phyloP scores from a whole-genome alignment of 2,113 vertebrate genomes.

The Bombycilla garrulus region DNA sequence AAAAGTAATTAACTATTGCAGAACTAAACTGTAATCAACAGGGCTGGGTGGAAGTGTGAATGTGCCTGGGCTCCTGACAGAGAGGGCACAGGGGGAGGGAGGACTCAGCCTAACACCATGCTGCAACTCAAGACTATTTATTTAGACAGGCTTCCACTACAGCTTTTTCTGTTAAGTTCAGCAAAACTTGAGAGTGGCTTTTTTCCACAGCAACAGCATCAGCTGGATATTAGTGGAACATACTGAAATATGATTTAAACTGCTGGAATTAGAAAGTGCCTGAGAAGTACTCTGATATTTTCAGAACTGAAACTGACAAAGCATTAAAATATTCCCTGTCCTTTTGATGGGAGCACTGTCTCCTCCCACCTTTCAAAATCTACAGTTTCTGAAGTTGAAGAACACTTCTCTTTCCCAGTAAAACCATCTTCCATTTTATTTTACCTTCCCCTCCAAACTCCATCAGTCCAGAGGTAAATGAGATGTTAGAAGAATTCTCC shows the following conservation, averaged over 20 bases:
- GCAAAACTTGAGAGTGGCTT: neutral
- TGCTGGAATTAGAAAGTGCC: constrained; percentile 26
- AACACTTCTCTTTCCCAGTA: neutral
- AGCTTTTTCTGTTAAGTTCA: neutral
- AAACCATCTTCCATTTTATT: neutral
- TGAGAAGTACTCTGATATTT: neutral
- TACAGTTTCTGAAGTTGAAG: neutral
- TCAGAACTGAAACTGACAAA: neutral
- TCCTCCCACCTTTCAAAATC: neutral
- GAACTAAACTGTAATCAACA: neutral
- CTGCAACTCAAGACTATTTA: neutral
- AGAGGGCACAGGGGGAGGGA: neutral
- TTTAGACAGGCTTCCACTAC: neutral
- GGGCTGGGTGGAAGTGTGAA: neutral
- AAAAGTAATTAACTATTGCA: neutral
- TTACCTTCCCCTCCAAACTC: neutral
- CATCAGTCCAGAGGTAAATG: neutral
- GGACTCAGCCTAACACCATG: neutral
- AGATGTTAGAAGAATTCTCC: neutral
- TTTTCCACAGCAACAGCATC: constrained; percentile 9
- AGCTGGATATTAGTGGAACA: neutral
- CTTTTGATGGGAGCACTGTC: neutral
- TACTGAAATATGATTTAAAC: neutral
- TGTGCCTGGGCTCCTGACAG: neutral
- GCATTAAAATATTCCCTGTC: neutral